Percentiles rank a stretch among this genome's conserved stretches.
These are phyloP conservation scores for Drosophila sordidapex DNA, from an alignment of 2,888 invertebrate species.

Conservation along the genomic window DNA sequence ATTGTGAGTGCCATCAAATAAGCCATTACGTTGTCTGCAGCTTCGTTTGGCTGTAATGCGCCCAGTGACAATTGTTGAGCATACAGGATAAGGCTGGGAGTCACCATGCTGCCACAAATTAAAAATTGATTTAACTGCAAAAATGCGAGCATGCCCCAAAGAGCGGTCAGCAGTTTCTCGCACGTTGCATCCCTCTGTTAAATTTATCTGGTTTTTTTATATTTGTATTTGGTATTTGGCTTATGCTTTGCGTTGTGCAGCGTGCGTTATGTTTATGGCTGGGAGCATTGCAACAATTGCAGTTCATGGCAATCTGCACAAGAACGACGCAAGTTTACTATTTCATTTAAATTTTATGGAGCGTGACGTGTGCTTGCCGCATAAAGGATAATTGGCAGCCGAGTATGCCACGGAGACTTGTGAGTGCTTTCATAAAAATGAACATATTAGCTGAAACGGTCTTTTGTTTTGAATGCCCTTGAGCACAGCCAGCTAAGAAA, in stretches of 20 bases:
- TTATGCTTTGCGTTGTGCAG: constrained; percentile 35
- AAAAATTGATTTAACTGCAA: constrained; percentile 75
- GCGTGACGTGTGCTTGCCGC: constrained; percentile 64
- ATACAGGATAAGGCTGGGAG: constrained; percentile 39
- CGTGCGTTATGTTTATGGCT: constrained; percentile 63
- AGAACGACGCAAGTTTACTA: constrained; percentile 72
- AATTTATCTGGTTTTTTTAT: constrained; percentile 4
- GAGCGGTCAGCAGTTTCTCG: constrained; percentile 48
- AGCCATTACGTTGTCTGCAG: constrained; percentile 64
- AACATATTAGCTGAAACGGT: constrained; percentile 18
- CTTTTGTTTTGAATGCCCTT: constrained; percentile 2
- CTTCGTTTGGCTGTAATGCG: constrained; percentile 48
- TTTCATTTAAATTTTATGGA: constrained; percentile 77
- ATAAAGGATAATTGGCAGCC: constrained; percentile 70
- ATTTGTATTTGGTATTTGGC: constrained; percentile 24
- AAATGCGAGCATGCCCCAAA: constrained; percentile 54
- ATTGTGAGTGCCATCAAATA: constrained; percentile 54
- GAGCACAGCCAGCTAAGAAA: constrained; percentile 8
- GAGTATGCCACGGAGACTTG: constrained; percentile 36
- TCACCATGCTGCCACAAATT: constrained; percentile 64
- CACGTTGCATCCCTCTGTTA: constrained; percentile 31
- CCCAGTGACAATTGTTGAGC: constrained; percentile 60
- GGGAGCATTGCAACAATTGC: constrained; percentile 64
- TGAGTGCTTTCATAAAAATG: constrained; percentile 24
- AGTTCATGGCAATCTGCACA: constrained; percentile 76